A percentile compares a stretch with the other conserved stretches of the same genome.
phyloP scores from a whole-genome alignment of 2,113 vertebrate species.

The Xyrauchen texanus region DNA sequence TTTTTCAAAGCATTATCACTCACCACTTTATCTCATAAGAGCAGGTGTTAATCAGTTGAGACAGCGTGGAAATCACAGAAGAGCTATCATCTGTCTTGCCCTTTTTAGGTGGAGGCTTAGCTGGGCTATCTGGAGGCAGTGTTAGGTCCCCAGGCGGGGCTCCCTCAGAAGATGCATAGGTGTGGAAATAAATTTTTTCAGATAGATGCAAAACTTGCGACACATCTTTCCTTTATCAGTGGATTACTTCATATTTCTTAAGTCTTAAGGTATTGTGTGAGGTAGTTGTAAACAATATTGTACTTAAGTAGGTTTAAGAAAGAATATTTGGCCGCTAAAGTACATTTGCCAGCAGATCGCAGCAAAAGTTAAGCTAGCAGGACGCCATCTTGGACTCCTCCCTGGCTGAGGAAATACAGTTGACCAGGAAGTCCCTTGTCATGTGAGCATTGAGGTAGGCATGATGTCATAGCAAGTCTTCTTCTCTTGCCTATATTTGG shows the following conservation, averaged over 20 bases:
- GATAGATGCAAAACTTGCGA: not conserved
- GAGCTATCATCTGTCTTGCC: not conserved
- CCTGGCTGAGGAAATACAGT: no score
- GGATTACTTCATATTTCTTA: not conserved
- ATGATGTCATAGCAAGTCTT: no score
- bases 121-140: not conserved
- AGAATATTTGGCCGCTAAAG: not conserved
- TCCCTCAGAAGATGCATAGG: not conserved
- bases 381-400: not conserved
- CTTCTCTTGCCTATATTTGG: no score
- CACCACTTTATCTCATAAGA: not conserved
- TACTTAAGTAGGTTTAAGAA: not conserved
- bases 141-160: no score
- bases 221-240: not conserved
- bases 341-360: not conserved
- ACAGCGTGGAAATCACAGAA: not conserved
- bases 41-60: not conserved
- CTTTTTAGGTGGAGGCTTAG: not conserved
- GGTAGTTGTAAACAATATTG: not conserved
- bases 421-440: no score
- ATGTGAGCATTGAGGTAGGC: no score
- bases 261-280: not conserved
- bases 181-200: not conserved
- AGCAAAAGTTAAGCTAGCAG: not conserved
- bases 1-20: not conserved